Conservation (phyloP, 2,797 vertebrate genomes). For the Synanceia verrucosa region DNA sequence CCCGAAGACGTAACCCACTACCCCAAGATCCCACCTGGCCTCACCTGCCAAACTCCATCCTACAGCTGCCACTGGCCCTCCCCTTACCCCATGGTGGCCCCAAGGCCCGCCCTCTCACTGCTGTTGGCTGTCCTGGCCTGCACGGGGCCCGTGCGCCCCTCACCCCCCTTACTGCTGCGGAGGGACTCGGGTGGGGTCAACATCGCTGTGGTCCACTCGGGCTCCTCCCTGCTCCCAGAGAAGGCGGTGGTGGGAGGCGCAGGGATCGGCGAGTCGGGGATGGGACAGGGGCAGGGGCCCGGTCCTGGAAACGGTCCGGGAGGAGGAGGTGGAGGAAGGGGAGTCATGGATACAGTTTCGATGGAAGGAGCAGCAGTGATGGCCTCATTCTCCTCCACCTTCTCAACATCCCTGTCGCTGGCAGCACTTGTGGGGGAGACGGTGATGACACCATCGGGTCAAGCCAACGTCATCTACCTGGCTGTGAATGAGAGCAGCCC, state of each 20-base stretch:
- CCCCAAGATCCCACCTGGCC: constrained; percentile 39
- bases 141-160: constrained; percentile 88
- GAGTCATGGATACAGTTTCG: constrained; percentile 60
- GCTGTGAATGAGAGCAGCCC: constrained; percentile 93
- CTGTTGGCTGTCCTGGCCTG: constrained; percentile 86
- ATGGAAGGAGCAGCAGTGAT: constrained; percentile 48
- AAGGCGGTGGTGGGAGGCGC: constrained; percentile 75
- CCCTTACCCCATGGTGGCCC: constrained; percentile 83
- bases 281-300: constrained; percentile 38
- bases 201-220: constrained; percentile 90
- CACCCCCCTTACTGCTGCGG: constrained; percentile 89
- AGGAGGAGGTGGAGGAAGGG: constrained; percentile 60
- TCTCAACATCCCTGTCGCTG: constrained; percentile 61
- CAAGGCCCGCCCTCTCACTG: constrained; percentile 85
- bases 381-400: constrained; percentile 52
- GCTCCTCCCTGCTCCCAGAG: constrained; percentile 87
- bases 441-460: constrained; percentile 84
- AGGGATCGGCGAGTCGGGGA: constrained; percentile 70
- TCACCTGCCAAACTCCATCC: constrained; percentile 52
- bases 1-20: constrained; percentile 25
- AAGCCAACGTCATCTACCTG: constrained; percentile 86
- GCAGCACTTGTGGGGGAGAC: constrained; percentile 80
- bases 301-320: constrained; percentile 69
- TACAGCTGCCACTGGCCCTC: constrained; percentile 69
- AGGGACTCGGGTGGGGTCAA: constrained; percentile 90